phyloP scores from a whole-genome alignment of 2,888 invertebrate species.

The Mythimna pallens region DNA sequence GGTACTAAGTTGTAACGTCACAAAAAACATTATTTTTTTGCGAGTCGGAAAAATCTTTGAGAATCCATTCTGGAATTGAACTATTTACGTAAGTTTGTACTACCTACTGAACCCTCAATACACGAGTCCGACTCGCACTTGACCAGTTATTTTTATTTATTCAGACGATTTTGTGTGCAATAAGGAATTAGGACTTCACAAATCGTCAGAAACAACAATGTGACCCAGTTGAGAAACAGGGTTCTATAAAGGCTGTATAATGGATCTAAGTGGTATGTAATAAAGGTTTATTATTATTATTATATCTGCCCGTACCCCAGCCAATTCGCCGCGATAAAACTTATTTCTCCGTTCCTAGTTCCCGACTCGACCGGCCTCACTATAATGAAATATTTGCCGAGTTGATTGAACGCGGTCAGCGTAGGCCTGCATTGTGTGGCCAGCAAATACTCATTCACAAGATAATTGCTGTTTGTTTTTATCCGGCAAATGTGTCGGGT shows the following conservation, averaged over 20 bases:
- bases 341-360: neutral
- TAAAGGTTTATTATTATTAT: no score
- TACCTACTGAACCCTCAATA: no score
- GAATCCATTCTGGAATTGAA: no score
- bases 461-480: slow-evolving; percentile 62
- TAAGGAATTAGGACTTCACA: neutral
- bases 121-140: no score
- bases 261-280: no score
- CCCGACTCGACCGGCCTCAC: neutral
- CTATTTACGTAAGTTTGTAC: no score
- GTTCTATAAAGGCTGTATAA: no score
- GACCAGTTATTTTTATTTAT: no score
- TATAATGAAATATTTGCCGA: slow-evolving; percentile 58
- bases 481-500: slow-evolving; percentile 42
- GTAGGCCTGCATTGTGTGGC: slow-evolving; percentile 40
- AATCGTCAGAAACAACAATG: neutral
- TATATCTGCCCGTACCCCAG: neutral
- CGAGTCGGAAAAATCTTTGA: no score
- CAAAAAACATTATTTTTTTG: no score
- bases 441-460: slow-evolving; percentile 56
- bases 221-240: neutral
- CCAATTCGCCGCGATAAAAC: neutral
- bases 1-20: no score
- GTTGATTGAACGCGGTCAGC: slow-evolving; percentile 56
- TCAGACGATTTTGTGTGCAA: no score